A percentile compares a stretch with the other conserved stretches of the same genome.
phyloP scores from a whole-genome alignment of 2,113 vertebrate genomes.

The Hippolais icterina region DNA sequence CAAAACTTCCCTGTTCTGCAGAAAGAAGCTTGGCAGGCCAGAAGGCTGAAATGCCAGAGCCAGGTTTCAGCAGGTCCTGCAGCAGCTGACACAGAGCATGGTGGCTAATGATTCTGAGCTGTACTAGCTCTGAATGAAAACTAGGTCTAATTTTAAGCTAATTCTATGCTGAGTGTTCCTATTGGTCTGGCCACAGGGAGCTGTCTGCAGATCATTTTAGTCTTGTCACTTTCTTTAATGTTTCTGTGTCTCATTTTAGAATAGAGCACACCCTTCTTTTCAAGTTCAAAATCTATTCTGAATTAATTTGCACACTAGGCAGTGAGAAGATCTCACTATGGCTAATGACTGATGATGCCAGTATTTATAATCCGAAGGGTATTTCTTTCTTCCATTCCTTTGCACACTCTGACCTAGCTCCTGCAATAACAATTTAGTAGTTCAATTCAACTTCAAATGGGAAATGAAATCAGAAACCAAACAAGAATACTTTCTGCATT shows the following conservation, averaged over 20 bases:
- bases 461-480: conserved; percentile 14
- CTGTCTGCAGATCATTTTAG: not conserved
- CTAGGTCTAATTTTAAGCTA: not conserved
- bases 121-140: conserved; percentile 3
- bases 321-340: not conserved
- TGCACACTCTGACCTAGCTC: not conserved
- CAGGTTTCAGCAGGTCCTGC: conserved; percentile 31
- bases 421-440: not conserved
- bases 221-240: conserved; percentile 17
- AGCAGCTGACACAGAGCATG: not conserved
- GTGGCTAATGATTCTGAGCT: not conserved
- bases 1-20: conserved; percentile 9
- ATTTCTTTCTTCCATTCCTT: conserved; percentile 5
- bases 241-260: not conserved
- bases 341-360: not conserved
- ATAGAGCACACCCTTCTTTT: not conserved
- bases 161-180: not conserved
- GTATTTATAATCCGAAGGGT: not conserved
- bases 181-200: conserved; percentile 23
- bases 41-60: not conserved
- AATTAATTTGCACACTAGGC: not conserved
- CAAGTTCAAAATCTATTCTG: not conserved
- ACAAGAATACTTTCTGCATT: not conserved
- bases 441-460: conserved; percentile 16
- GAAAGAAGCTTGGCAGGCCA: conserved; percentile 18